Percentiles rank a stretch among this genome's conserved stretches.
These are phyloP conservation scores for Megalonaias nervosa DNA, from an alignment of 1,140 invertebrate species.

Conservation along the genomic window DNA sequence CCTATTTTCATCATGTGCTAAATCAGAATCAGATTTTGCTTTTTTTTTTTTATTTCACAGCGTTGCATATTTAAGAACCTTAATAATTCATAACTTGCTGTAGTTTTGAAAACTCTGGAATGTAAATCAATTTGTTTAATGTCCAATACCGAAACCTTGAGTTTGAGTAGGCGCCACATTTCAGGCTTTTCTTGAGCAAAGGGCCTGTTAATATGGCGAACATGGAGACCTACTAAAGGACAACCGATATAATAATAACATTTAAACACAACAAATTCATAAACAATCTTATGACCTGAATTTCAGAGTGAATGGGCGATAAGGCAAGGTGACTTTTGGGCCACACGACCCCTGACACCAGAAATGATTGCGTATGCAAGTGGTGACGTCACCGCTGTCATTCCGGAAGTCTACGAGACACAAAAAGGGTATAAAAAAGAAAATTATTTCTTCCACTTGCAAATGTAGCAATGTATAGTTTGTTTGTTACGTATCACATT, in stretches of 20 bases:
- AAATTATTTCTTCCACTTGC: neutral
- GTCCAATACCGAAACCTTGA: no score
- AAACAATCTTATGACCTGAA: neutral
- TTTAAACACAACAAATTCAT: no score
- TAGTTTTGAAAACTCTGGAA: no score
- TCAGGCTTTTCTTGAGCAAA: conserved; percentile 1
- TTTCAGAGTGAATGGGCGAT: conserved; percentile 79
- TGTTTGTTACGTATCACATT: neutral
- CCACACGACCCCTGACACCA: conserved; percentile 86
- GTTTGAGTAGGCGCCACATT: no score
- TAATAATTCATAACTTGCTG: no score
- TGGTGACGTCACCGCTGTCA: conserved; percentile 88
- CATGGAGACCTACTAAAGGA: neutral
- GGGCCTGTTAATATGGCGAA: neutral
- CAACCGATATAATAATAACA: no score
- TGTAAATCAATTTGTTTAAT: no score
- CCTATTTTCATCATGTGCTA: no score
- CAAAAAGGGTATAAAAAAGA: conserved; percentile 77
- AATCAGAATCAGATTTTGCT: no score
- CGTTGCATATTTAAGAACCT: no score
- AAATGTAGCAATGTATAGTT: neutral
- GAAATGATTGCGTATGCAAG: conserved; percentile 95
- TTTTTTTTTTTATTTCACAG: no score
- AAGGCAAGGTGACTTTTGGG: conserved; percentile 93
- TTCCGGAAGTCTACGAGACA: conserved; percentile 87